Percentiles rank a stretch among this genome's conserved stretches.
These are phyloP conservation scores for Salticus scenicus DNA, from an alignment of 2,888 invertebrate genomes.

Conservation along the genomic window DNA sequence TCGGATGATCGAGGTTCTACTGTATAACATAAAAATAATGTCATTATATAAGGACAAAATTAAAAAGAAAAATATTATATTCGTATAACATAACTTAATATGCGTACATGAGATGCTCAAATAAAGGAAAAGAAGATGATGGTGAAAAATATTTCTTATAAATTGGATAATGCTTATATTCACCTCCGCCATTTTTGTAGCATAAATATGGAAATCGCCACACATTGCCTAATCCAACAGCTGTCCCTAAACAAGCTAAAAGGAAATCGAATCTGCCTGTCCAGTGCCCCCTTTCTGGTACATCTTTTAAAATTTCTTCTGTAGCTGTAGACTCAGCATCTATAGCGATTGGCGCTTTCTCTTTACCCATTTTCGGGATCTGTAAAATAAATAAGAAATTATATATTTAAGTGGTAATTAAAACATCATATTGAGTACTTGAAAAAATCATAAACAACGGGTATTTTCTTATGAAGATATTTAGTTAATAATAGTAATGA, in stretches of 20 bases:
- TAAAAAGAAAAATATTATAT: too few relatives aligned
- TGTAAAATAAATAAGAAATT: neutral
- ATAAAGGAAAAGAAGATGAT: too few relatives aligned
- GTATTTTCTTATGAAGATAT: neutral
- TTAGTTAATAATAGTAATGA: neutral
- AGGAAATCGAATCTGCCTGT: slow-evolving; percentile 93
- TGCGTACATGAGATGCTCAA: too few relatives aligned
- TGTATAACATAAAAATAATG: too few relatives aligned
- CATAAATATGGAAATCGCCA: slow-evolving; percentile 97
- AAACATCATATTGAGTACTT: neutral
- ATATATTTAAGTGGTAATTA: neutral
- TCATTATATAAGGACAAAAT: too few relatives aligned
- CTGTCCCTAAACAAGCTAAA: slow-evolving; percentile 92
- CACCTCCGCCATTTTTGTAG: slow-evolving; percentile 96
- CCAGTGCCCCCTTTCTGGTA: slow-evolving; percentile 91
- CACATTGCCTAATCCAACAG: slow-evolving; percentile 94
- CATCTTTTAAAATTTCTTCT: slow-evolving; percentile 37
- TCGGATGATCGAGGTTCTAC: too few relatives aligned
- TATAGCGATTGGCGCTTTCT: slow-evolving; percentile 47
- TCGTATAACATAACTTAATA: too few relatives aligned
- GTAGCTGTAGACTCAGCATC: slow-evolving; percentile 19
- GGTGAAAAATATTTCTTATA: too few relatives aligned
- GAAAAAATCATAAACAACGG: too few relatives aligned
- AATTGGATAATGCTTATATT: too few relatives aligned
- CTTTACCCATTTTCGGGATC: slow-evolving; percentile 18